phyloP scores from a whole-genome alignment of 2,888 invertebrate species.

The Polyommatus iphigenia region DNA sequence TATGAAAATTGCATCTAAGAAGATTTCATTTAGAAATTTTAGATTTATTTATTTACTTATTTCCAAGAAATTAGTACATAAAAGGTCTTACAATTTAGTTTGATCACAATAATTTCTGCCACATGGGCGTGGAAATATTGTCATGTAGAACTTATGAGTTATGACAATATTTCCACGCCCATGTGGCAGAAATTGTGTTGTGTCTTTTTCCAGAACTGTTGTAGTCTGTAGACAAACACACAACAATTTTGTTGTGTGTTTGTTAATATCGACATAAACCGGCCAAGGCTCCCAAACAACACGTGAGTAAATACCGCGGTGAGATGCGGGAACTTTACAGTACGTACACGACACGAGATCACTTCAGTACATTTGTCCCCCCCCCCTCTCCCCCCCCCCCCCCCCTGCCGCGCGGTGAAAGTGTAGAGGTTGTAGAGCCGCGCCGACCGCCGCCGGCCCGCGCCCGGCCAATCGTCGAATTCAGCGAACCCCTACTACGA shows the following conservation, averaged over 20 bases:
- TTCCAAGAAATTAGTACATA: no score
- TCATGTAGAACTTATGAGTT: no score
- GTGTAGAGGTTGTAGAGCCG: conserved; percentile 17
- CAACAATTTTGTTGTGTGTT: no score
- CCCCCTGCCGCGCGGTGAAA: background rate
- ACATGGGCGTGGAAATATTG: no score
- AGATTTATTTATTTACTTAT: no score
- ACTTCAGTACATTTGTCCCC: background rate
- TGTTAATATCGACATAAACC: background rate
- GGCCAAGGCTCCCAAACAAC: background rate
- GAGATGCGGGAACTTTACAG: conserved; percentile 37
- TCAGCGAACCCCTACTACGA: background rate
- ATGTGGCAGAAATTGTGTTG: no score
- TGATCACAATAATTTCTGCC: no score
- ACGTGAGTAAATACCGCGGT: background rate
- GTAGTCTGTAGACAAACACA: no score
- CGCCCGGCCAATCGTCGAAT: conserved; percentile 28
- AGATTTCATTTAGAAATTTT: background rate
- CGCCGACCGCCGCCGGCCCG: background rate
- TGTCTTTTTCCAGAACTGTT: no score
- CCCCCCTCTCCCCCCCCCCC: no score
- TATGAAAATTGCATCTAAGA: background rate
- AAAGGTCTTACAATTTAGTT: no score
- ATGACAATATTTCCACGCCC: no score
- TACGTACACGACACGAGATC: background rate